These are phyloP conservation scores for Anoplopoma fimbria DNA, from an alignment of 2,113 vertebrate genomes.

Conservation along the genomic window DNA sequence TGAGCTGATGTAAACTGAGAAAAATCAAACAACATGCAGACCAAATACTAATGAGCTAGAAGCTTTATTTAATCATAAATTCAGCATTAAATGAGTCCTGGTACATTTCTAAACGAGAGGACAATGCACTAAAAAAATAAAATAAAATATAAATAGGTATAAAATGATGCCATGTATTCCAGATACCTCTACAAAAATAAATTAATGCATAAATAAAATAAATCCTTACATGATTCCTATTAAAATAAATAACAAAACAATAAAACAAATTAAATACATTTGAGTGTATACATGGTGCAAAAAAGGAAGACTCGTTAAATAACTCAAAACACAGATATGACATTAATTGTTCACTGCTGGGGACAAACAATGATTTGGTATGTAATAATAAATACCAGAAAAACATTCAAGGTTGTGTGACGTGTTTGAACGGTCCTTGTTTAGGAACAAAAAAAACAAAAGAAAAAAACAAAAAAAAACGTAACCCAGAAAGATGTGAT, in stretches of 20 bases:
- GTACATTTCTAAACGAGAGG: conserved; percentile 31
- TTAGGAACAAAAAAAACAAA: background rate
- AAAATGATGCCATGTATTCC: conserved; percentile 47
- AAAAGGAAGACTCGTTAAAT: conserved; percentile 10
- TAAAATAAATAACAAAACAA: conserved; percentile 60
- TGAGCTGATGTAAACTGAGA: background rate
- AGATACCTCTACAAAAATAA: conserved; percentile 67
- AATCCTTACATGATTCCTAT: conserved; percentile 25
- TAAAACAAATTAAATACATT: conserved; percentile 27
- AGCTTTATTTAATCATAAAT: conserved; percentile 74
- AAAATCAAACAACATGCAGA: conserved; percentile 33
- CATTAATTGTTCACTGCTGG: conserved; percentile 11
- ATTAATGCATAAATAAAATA: conserved; percentile 76
- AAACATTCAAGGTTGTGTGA: conserved; percentile 35
- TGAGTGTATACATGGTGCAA: conserved; percentile 9
- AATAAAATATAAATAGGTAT: conserved; percentile 65
- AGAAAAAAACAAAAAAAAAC: too few species aligned
- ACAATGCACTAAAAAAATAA: conserved; percentile 53
- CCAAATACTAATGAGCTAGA: conserved; percentile 29
- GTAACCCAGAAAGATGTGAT: conserved; percentile 4
- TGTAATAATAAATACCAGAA: conserved; percentile 37
- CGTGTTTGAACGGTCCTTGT: background rate
- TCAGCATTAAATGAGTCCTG: conserved; percentile 44
- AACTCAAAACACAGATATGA: conserved; percentile 14
- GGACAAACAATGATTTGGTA: conserved; percentile 20